Evolutionary conservation across 2,113 vertebrate species (phyloP).

Genomic region (Gasterosteus nipponicus): DNA sequence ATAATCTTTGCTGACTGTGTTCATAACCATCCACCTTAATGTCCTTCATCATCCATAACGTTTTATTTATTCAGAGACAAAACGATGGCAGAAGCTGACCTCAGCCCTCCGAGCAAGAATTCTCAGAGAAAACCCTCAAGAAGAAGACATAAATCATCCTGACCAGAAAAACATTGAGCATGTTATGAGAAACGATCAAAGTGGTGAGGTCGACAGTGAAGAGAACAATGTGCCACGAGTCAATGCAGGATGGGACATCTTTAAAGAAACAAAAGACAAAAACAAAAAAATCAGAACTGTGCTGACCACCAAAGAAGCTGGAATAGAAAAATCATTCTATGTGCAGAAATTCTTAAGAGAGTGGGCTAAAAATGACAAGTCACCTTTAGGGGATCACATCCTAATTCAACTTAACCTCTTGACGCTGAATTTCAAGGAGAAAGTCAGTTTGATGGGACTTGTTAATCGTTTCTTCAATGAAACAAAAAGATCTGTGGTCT

Average conservation of each 20-base stretch:
- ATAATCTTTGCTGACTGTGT: not conserved
- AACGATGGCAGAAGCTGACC: conserved; percentile 2
- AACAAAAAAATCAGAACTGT: not conserved
- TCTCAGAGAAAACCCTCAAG: not conserved
- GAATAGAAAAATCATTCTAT: conserved; percentile 34
- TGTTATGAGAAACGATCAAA: conserved; percentile 7
- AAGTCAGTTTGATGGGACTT: conserved; percentile 25
- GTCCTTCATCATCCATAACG: not conserved
- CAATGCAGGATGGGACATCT: not conserved
- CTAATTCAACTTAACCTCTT: conserved; percentile 22
- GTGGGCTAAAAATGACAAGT: conserved; percentile 6
- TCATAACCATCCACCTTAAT: not conserved
- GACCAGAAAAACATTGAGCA: conserved; percentile 47
- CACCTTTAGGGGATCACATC: accelerated
- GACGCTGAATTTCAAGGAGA: not conserved
- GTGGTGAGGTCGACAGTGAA: not conserved
- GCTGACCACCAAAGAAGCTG: conserved; percentile 15
- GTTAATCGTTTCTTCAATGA: conserved; percentile 14
- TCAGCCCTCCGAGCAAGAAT: not conserved
- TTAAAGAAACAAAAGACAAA: not conserved
- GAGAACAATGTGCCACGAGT: conserved; percentile 1
- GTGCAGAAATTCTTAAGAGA: conserved; percentile 9
- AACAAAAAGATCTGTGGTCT: conserved; percentile 23
- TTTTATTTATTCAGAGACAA: conserved; percentile 22
- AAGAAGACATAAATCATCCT: conserved; percentile 17